phyloP scores from a whole-genome alignment of 2,888 invertebrate species.

The Athalia circularis region DNA sequence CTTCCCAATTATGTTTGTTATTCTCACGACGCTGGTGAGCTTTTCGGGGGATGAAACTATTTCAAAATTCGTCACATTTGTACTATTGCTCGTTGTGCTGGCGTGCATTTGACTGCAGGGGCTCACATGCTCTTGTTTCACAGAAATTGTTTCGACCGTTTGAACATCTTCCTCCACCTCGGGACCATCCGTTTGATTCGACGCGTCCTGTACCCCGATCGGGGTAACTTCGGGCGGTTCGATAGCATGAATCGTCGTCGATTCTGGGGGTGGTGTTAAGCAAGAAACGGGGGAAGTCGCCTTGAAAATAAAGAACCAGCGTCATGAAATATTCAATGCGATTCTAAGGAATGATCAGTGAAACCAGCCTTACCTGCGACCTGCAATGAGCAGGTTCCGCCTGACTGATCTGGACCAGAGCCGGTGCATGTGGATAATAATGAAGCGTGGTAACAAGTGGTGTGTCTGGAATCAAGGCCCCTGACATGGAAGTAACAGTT shows the following conservation, averaged over 20 bases:
- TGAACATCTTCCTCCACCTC: constrained; percentile 61
- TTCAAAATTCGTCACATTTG: constrained; percentile 64
- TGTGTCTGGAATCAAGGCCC: constrained; percentile 66
- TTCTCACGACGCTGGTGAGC: constrained; percentile 62
- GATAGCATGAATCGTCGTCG: constrained; percentile 72
- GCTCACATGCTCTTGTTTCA: constrained; percentile 67
- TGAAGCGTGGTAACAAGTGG: constrained; percentile 70
- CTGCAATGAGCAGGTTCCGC: constrained; percentile 69
- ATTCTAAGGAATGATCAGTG: not conserved
- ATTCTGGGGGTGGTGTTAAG: constrained; percentile 80
- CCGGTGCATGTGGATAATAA: constrained; percentile 70
- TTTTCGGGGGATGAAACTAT: constrained; percentile 65
- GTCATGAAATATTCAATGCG: not conserved
- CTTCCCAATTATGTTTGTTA: constrained; percentile 75
- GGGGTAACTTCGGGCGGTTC: constrained; percentile 75
- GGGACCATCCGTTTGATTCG: constrained; percentile 88
- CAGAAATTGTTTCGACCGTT: constrained; percentile 54
- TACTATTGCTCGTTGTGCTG: constrained; percentile 50
- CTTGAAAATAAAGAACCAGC: constrained; percentile 64
- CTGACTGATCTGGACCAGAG: constrained; percentile 69
- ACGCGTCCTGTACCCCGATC: constrained; percentile 85
- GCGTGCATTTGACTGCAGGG: constrained; percentile 62
- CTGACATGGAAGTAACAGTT: constrained; percentile 69
- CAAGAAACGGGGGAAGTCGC: constrained; percentile 77
- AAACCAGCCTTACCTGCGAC: constrained; percentile 64